A percentile compares a stretch with the other conserved stretches of the same genome.
Conservation (phyloP, 2,797 vertebrate species). For the Graptemys geographica region DNA sequence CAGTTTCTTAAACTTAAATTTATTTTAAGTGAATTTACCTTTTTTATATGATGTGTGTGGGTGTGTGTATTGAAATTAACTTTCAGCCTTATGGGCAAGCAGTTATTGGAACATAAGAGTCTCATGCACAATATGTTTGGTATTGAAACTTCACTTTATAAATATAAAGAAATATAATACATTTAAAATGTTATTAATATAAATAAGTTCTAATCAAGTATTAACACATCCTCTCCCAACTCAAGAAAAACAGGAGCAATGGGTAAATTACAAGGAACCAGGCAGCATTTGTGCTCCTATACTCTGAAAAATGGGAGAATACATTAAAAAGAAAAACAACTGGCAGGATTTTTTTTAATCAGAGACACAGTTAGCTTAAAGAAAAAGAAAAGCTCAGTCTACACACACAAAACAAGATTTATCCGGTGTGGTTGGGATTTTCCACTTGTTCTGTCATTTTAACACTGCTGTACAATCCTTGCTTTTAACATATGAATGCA, state of each 20-base stretch:
- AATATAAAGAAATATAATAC: neutral
- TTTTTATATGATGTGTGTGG: neutral
- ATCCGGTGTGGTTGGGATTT: neutral
- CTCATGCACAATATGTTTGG: neutral
- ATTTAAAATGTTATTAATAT: neutral
- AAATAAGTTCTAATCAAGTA: slow-evolving; percentile 53
- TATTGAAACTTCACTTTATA: slow-evolving; percentile 51
- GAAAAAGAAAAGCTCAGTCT: neutral
- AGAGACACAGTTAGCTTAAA: neutral
- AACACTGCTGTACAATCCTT: neutral
- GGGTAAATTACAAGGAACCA: neutral
- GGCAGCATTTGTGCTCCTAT: slow-evolving; percentile 8
- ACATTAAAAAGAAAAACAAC: neutral
- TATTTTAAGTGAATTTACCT: neutral
- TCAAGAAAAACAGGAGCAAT: neutral
- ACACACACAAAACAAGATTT: neutral
- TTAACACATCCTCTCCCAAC: slow-evolving; percentile 9
- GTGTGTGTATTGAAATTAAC: neutral
- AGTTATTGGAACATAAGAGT: neutral
- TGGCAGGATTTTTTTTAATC: neutral
- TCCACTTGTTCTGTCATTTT: neutral
- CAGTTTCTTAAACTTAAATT: neutral
- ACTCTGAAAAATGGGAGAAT: neutral
- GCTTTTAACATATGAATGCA: neutral
- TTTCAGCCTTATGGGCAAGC: neutral